These are phyloP conservation scores for Cydia fagiglandana DNA, from an alignment of 1,140 invertebrate genomes.

Conservation along the genomic window DNA sequence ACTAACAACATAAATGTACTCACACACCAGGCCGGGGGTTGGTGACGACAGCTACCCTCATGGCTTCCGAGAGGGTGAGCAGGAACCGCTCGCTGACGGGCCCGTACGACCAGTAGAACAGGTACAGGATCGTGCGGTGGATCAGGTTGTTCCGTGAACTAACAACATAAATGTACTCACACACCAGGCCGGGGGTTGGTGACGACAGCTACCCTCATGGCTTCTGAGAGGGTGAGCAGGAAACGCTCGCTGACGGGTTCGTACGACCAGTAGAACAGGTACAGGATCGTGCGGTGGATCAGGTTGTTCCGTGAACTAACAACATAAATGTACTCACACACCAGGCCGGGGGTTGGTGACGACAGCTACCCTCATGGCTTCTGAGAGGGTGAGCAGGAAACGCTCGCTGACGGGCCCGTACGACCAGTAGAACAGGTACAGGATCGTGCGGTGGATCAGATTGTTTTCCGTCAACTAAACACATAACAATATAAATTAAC, in stretches of 20 bases:
- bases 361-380: conserved; percentile 78
- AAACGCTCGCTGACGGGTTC: conserved; percentile 62
- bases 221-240: conserved; percentile 64
- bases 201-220: conserved; percentile 79
- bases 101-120: conserved; percentile 74
- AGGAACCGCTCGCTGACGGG: conserved; percentile 61
- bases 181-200: conserved; percentile 79
- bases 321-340: conserved; percentile 75
- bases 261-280: conserved; percentile 76
- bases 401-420: conserved; percentile 54
- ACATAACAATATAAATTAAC: conserved; percentile 31
- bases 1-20: conserved; percentile 51
- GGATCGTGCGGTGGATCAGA: conserved; percentile 74
- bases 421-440: conserved; percentile 78
- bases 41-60: conserved; percentile 79
- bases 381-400: conserved; percentile 65
- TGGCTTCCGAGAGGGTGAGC: conserved; percentile 69
- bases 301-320: conserved; percentile 70
- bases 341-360: conserved; percentile 79
- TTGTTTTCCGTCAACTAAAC: conserved; percentile 71
- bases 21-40: conserved; percentile 79
- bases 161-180: conserved; percentile 65
- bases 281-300: conserved; percentile 76
- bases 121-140: conserved; percentile 74
- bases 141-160: conserved; percentile 76